Percentiles rank a stretch among this genome's conserved stretches.
Evolutionary conservation across 2,113 vertebrate species (phyloP).

Genomic region (Hydropotes inermis): DNA sequence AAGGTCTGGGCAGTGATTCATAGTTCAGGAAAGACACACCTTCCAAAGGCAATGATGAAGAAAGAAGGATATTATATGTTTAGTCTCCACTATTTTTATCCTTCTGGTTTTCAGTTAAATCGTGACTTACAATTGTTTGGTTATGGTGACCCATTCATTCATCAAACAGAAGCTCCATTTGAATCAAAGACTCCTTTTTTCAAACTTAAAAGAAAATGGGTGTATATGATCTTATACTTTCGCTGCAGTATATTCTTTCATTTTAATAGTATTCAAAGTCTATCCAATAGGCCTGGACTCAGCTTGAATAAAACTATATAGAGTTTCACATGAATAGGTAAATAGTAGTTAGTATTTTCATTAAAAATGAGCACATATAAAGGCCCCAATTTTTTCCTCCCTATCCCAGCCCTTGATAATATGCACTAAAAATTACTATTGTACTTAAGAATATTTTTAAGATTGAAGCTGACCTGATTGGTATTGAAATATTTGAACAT

Average conservation of each 20-base stretch:
- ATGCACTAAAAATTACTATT: background rate
- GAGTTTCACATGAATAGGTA: background rate
- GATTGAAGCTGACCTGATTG: background rate
- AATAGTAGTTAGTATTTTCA: background rate
- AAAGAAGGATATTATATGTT: slow-evolving; percentile 49
- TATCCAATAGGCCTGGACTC: background rate
- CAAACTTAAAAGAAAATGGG: background rate
- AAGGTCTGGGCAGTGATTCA: slow-evolving; percentile 41
- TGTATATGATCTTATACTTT: background rate
- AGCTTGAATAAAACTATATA: background rate
- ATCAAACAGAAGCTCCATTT: slow-evolving; percentile 40
- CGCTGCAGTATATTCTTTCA: background rate
- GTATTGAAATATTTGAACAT: background rate
- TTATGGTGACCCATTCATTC: slow-evolving; percentile 25
- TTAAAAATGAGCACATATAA: background rate
- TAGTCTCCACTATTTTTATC: slow-evolving; percentile 62
- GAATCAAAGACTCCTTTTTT: slow-evolving; percentile 41
- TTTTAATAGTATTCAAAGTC: background rate
- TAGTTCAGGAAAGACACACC: slow-evolving; percentile 46
- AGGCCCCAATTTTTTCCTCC: background rate
- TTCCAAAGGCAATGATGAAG: slow-evolving; percentile 49
- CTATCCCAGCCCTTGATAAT: background rate
- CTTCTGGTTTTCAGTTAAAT: slow-evolving; percentile 60
- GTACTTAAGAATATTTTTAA: slow-evolving; percentile 16
- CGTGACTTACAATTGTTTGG: slow-evolving; percentile 50